A percentile compares a stretch with the other conserved stretches of the same genome.
These are phyloP conservation scores for Ia io DNA, from an alignment of 2,113 vertebrate genomes.

Conservation along the genomic window DNA sequence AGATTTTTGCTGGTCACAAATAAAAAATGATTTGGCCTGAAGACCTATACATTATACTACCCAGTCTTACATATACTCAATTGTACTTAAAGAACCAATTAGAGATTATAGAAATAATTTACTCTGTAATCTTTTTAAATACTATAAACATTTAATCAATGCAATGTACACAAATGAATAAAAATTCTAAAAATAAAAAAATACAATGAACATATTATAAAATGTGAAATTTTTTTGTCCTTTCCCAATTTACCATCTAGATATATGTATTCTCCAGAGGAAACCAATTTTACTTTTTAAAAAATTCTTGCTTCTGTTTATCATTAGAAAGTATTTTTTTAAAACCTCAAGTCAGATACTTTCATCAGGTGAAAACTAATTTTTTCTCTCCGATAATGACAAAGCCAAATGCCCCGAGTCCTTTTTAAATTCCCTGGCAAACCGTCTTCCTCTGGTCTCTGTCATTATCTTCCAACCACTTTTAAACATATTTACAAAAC, in stretches of 20 bases:
- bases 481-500: neutral
- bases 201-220: neutral
- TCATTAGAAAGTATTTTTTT: neutral
- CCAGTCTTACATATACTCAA: neutral
- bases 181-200: slow-evolving; percentile 18
- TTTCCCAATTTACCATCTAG: neutral
- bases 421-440: neutral
- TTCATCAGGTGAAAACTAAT: neutral
- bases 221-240: neutral
- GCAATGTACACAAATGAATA: neutral
- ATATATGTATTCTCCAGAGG: neutral
- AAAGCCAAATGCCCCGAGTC: neutral
- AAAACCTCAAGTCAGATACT: neutral
- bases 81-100: neutral
- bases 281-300: neutral
- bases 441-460: neutral
- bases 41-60: neutral
- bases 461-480: neutral
- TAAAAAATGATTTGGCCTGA: neutral
- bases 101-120: neutral
- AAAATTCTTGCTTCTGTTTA: neutral
- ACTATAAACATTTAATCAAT: neutral
- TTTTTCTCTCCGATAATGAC: neutral
- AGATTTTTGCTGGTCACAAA: neutral
- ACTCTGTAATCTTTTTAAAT: neutral